These are phyloP conservation scores for Pelodiscus sinensis DNA, from an alignment of 2,113 vertebrate species.

Conservation along the genomic window DNA sequence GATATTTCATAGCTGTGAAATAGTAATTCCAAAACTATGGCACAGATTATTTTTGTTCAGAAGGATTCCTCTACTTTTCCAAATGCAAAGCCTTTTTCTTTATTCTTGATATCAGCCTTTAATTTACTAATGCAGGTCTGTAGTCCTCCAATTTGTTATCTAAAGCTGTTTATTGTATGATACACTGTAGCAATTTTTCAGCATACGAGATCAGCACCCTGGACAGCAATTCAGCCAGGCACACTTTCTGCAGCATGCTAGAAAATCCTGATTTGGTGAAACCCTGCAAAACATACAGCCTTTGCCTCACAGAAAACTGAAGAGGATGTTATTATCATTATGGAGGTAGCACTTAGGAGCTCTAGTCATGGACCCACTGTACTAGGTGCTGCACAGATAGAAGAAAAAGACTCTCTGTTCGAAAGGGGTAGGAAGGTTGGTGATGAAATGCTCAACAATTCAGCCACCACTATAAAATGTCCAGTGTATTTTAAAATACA, in stretches of 20 bases:
- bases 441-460: background rate
- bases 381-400: background rate
- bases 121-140: background rate
- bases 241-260: conserved; percentile 3
- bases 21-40: background rate
- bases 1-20: background rate
- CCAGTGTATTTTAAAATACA: background rate
- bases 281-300: background rate
- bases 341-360: background rate
- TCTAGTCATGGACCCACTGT: background rate
- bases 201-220: conserved; percentile 19
- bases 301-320: background rate
- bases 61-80: background rate
- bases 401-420: background rate
- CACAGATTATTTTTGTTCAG: background rate
- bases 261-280: background rate
- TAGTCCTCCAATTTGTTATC: background rate
- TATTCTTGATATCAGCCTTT: background rate
- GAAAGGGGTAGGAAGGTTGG: background rate
- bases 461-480: background rate
- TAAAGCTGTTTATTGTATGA: background rate
- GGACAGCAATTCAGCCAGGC: conserved; percentile 1
- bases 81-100: background rate
- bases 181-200: conserved; percentile 3
- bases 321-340: background rate